These are phyloP conservation scores for Limulus polyphemus DNA, from an alignment of 2,888 invertebrate species.

Conservation along the genomic window DNA sequence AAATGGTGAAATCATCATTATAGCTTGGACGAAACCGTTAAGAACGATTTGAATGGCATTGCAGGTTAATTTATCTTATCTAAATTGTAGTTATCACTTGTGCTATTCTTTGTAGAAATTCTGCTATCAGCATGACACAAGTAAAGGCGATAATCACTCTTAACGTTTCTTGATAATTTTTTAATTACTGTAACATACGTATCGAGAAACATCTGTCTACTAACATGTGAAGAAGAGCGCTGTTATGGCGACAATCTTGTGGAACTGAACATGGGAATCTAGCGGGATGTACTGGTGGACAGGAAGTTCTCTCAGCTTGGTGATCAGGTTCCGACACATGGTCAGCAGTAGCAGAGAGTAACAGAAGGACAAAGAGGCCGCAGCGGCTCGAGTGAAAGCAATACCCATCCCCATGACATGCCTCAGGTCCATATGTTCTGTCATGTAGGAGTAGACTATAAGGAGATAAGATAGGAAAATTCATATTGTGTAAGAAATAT, in stretches of 20 bases:
- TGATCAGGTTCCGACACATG: slow-evolving; percentile 82
- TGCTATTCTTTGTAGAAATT: too few relatives aligned
- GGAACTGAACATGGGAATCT: slow-evolving; percentile 91
- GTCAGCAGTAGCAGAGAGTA: slow-evolving; percentile 80
- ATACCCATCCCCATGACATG: slow-evolving; percentile 97
- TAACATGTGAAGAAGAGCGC: slow-evolving; percentile 71
- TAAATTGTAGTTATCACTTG: too few relatives aligned
- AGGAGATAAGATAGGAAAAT: slow-evolving; percentile 6
- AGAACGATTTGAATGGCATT: too few relatives aligned
- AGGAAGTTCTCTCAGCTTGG: slow-evolving; percentile 83
- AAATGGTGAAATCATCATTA: too few relatives aligned
- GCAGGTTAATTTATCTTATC: too few relatives aligned
- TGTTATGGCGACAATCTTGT: slow-evolving; percentile 90
- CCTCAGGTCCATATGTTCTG: slow-evolving; percentile 83
- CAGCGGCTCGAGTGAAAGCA: slow-evolving; percentile 85
- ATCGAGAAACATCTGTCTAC: not conserved
- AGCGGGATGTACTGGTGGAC: slow-evolving; percentile 86
- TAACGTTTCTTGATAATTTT: not conserved
- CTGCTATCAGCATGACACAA: too few relatives aligned
- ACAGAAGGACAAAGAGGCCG: slow-evolving; percentile 86
- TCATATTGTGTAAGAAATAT: not conserved
- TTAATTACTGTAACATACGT: not conserved
- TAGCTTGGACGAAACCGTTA: too few relatives aligned
- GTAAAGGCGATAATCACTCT: not conserved
- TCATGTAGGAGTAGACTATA: slow-evolving; percentile 84